Evolutionary conservation across 23 tunicate species (phyloP), one percentile per base, ranked within the genome.

Genomic region (Clavelina lepadiformis): DNA sequence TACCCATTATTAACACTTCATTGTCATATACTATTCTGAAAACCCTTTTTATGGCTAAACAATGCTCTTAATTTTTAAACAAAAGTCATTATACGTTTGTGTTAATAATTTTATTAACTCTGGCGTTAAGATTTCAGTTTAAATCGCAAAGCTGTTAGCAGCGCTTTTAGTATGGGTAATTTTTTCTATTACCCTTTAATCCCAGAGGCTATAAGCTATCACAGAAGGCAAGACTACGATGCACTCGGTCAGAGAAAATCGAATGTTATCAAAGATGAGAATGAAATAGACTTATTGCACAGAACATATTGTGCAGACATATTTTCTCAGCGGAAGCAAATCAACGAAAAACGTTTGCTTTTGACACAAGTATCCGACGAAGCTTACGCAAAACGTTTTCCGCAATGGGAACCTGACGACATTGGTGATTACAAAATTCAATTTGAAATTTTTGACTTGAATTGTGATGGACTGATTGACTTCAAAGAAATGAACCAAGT

Each of bases 121-220:
- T n/a, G n/a, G n/a, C n/a, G n/a, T n/a, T n/a, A n/a, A n/a, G n/a
- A n/a, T n/a, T n/a, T n/a, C n/a, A n/a, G n/a, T 44, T 44, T 13
- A 44, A 44, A 44, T 44, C 18, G 50, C 18, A 13, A 13, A 13
- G 15, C 18, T 44, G n/a, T n/a, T n/a, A n/a, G n/a, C n/a, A n/a
- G n/a, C n/a, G n/a, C n/a, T n/a, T n/a, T n/a, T n/a, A 57, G 41
- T 25, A 89, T 89, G 97, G 97, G 97, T 33, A 89, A 81, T 66
- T 51, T 89, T 24, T 49, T 89, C 32, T 75, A 70, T 51, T 89
- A 89, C 51, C 97, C 88, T 1, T 57, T 89, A 3, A 65, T 75
- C 46, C 73, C 79, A 18, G 83, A 89, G 57, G 69, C 77, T 8
- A 69, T 76, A 31, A 75, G 83, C 33, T 89, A 89, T 36, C 89